Conservation (phyloP, 2,888 invertebrate genomes). For the Sinhomidia bicolor region DNA sequence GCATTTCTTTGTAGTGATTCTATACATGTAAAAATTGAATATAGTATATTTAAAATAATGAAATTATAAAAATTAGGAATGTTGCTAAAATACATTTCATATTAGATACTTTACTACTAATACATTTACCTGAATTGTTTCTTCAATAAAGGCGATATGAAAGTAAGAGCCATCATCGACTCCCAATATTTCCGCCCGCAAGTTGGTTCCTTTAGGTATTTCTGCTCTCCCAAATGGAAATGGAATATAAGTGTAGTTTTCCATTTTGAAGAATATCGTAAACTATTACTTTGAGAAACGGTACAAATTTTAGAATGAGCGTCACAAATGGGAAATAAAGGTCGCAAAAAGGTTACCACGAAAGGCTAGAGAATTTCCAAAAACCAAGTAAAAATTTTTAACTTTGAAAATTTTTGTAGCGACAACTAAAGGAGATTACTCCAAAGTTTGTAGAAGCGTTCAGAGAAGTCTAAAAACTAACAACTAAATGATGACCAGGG, state of each 20-base stretch:
- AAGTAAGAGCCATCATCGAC: conserved; percentile 47
- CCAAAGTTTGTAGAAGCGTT: too few relatives aligned
- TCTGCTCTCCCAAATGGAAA: not conserved
- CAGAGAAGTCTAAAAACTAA: too few relatives aligned
- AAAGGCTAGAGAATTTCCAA: too few relatives aligned
- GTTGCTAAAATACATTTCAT: not conserved
- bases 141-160: conserved; percentile 17
- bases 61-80: not conserved
- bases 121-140: not conserved
- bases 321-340: too few relatives aligned
- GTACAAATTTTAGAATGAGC: too few relatives aligned
- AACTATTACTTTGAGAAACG: too few relatives aligned
- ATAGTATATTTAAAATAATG: not conserved
- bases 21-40: not conserved
- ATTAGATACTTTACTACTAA: not conserved
- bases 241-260: not conserved
- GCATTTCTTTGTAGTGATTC: not conserved
- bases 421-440: too few relatives aligned
- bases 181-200: conserved; percentile 9
- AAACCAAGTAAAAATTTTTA: too few relatives aligned
- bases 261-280: not conserved
- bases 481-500: too few relatives aligned
- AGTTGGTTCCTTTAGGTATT: not conserved
- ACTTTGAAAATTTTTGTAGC: too few relatives aligned
- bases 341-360: too few relatives aligned